Evolutionary conservation across 2,888 invertebrate genomes (phyloP).

Genomic region (Encarsia formosa): DNA sequence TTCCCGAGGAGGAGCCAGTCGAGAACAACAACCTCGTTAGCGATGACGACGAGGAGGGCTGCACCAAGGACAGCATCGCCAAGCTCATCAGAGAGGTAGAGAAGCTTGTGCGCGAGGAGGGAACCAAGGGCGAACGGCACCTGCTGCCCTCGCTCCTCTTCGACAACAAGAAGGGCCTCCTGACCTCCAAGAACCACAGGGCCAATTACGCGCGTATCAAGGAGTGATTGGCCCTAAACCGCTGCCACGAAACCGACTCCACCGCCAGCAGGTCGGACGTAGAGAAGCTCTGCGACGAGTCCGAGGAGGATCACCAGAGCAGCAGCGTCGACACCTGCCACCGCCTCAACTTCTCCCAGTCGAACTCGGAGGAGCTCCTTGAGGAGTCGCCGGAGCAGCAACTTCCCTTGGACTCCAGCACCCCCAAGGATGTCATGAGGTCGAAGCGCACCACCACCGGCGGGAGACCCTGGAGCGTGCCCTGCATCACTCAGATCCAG

Average conservation of each 20-base stretch:
- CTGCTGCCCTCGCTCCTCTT: constrained; percentile 56
- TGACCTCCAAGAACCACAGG: constrained; percentile 49
- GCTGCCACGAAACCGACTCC: constrained; percentile 59
- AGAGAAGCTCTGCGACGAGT: constrained; percentile 61
- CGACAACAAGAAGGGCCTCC: constrained; percentile 40
- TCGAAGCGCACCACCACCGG: constrained; percentile 57
- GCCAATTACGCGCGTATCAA: constrained; percentile 66
- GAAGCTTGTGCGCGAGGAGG: constrained; percentile 66
- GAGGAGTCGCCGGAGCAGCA: constrained; percentile 36
- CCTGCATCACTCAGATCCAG: constrained; percentile 71
- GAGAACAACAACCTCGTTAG: constrained; percentile 51
- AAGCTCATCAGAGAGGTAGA: constrained; percentile 65
- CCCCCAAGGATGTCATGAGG: constrained; percentile 61
- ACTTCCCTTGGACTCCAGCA: constrained; percentile 34
- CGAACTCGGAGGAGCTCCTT: constrained; percentile 47
- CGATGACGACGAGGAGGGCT: constrained; percentile 53
- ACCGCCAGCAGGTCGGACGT: constrained; percentile 70
- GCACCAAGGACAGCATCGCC: constrained; percentile 64
- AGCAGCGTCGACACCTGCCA: constrained; percentile 69
- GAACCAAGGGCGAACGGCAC: constrained; percentile 47
- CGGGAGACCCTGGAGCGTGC: constrained; percentile 80
- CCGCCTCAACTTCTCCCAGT: constrained; percentile 37
- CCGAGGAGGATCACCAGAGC: constrained; percentile 24
- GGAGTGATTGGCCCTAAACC: constrained; percentile 64
- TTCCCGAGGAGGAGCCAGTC: constrained; percentile 38